Evolutionary conservation across 2,888 invertebrate genomes (phyloP), one percentile per base, ranked within the genome.

Genomic region (Drosophila acutilabella): DNA sequence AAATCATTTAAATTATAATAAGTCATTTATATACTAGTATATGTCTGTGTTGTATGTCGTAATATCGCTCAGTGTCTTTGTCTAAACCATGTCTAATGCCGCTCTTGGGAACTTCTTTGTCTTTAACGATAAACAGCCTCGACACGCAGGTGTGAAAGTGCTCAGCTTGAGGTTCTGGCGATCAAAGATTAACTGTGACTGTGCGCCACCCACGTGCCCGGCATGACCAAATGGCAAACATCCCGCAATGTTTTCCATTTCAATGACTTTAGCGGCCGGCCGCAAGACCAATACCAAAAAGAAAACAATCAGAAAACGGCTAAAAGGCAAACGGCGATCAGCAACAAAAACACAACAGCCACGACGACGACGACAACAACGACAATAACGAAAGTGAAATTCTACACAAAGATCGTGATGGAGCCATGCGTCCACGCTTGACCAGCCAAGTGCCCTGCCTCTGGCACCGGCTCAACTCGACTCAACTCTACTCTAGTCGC

Each of bases 361-460:
- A 51, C 47, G 7, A 68, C 44, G 6, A 47, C 54, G 56, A 47
- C 71, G 57, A 56, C 23, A 6, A 23, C 23, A 4, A 20, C 58
- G 54, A 67, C 76, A 70, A 76, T 75, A 82, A 85, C 78, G 89
- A 88, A 88, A 88, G 87, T 89, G 87, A 88, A 89, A 88, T 88
- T 88, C 89, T 89, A 78, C 81, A 75, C 74, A 84, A 69, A 81
- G 74, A 85, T 74, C 74, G 83, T 68, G 76, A 74, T 30, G 61
- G 51, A 64, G 67, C 50, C 61, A 52, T 44, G 60, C 44, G 75
- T 77, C 68, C 86, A 82, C 86, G 86, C 80, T 82, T 80, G 84
- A 81, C 66, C 84, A 81, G 80, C 80, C 71, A 74, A 76, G 75
- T 79, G 79, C 78, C 80, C 68, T 67, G 69, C 71, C 80, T 62